Conservation (phyloP, 1,140 invertebrate genomes). For the Chironomus tepperi region DNA sequence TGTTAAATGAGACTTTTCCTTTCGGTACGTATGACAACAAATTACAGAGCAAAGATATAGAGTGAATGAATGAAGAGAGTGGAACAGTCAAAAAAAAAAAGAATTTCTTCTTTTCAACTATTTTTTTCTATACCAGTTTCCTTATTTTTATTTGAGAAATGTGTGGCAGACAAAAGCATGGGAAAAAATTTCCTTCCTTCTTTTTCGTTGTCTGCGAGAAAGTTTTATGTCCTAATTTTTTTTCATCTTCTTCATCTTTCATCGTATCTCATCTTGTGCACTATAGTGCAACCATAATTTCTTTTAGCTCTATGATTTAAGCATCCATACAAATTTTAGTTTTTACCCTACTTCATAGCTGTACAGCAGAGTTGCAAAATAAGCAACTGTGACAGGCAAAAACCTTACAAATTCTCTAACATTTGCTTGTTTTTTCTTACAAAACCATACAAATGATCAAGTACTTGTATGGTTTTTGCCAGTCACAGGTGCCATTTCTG, state of each 20-base stretch:
- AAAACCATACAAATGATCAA: too few species aligned
- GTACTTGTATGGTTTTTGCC: too few species aligned
- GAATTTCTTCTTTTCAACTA: neutral
- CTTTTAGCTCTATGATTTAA: constrained; percentile 1
- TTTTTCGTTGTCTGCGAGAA: neutral
- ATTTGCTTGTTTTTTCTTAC: too few species aligned
- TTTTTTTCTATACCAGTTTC: neutral
- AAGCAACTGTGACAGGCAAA: neutral
- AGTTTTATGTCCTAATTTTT: neutral
- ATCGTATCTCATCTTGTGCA: neutral
- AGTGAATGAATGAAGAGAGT: too few species aligned
- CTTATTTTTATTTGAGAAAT: neutral
- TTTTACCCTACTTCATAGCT: neutral
- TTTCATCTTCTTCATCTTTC: neutral
- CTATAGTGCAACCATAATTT: neutral
- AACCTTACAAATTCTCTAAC: too few species aligned
- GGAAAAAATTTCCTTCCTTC: neutral
- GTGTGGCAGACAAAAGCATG: neutral
- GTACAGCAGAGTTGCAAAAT: too few species aligned
- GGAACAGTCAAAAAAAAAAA: neutral
- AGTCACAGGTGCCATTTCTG: too few species aligned
- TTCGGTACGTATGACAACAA: neutral
- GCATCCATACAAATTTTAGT: neutral
- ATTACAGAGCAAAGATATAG: neutral
- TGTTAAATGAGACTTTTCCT: neutral